Conservation (phyloP, 2,113 vertebrate species). For the Nothocercus nigrocapillus region DNA sequence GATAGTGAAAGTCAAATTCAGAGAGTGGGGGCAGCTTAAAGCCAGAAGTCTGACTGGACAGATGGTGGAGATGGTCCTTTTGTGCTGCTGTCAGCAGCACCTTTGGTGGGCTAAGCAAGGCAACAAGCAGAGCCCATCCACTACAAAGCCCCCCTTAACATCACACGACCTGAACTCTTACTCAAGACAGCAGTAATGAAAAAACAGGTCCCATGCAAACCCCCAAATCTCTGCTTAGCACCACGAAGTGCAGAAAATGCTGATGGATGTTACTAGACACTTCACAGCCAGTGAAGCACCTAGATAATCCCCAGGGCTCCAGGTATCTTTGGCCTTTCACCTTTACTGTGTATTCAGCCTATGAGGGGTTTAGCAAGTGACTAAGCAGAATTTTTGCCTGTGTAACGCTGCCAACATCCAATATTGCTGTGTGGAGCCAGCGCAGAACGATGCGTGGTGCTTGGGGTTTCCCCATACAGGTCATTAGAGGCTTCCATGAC, state of each 20-base stretch:
- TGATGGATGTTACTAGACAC: background rate
- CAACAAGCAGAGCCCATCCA: background rate
- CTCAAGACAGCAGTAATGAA: background rate
- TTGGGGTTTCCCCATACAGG: rapidly evolving
- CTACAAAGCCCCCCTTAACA: background rate
- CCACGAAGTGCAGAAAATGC: background rate
- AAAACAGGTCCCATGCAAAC: background rate
- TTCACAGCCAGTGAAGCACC: background rate
- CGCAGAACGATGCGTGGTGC: background rate
- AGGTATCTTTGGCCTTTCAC: background rate
- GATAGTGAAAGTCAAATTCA: background rate
- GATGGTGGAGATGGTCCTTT: background rate
- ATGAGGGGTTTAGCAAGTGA: background rate
- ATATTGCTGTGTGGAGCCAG: background rate
- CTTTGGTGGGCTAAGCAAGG: background rate
- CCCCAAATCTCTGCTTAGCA: background rate
- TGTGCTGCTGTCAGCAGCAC: background rate
- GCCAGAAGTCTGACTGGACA: background rate
- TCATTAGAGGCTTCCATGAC: background rate
- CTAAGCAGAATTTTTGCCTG: background rate
- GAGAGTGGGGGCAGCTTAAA: background rate
- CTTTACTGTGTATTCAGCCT: background rate
- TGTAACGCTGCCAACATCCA: background rate
- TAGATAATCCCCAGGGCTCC: background rate
- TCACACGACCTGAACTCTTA: background rate